Evolutionary conservation across 2,113 vertebrate species (phyloP).

Genomic region (Apodemus speciosus): DNA sequence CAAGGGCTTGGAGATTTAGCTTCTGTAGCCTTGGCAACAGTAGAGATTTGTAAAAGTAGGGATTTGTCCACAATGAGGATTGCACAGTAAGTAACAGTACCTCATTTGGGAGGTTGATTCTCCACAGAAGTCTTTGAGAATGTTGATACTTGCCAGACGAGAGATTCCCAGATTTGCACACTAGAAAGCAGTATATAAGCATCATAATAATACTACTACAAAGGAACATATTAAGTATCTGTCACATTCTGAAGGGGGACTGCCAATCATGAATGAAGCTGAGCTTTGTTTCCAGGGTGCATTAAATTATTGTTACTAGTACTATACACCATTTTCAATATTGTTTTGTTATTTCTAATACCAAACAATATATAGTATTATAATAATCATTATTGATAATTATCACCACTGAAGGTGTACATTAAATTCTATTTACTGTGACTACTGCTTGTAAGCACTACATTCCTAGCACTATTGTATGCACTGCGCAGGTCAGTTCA

Average conservation of each 20-base stretch:
- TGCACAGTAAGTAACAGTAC: neutral
- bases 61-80: conserved; percentile 3
- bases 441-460: conserved; percentile 8
- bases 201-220: neutral
- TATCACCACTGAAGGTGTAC: conserved; percentile 5
- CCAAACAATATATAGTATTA: neutral
- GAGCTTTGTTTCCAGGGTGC: neutral
- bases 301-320: conserved; percentile 19
- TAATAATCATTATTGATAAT: neutral
- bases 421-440: conserved; percentile 27
- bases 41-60: conserved; percentile 43
- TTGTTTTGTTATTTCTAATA: conserved; percentile 4
- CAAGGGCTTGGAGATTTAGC: conserved; percentile 43
- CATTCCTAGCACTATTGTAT: neutral
- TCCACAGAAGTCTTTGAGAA: conserved; percentile 32
- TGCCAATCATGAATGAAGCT: conserved; percentile 26
- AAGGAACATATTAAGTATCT: conserved; percentile 44
- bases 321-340: neutral
- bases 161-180: neutral
- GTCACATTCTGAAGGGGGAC: neutral
- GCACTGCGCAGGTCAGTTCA: neutral
- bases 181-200: neutral
- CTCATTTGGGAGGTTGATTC: neutral
- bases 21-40: conserved; percentile 22
- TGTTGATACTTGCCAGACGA: neutral